Percentiles rank a stretch among this genome's conserved stretches.
These are phyloP conservation scores for Vulpes vulpes DNA, from an alignment of 2,113 vertebrate genomes.

Conservation along the genomic window DNA sequence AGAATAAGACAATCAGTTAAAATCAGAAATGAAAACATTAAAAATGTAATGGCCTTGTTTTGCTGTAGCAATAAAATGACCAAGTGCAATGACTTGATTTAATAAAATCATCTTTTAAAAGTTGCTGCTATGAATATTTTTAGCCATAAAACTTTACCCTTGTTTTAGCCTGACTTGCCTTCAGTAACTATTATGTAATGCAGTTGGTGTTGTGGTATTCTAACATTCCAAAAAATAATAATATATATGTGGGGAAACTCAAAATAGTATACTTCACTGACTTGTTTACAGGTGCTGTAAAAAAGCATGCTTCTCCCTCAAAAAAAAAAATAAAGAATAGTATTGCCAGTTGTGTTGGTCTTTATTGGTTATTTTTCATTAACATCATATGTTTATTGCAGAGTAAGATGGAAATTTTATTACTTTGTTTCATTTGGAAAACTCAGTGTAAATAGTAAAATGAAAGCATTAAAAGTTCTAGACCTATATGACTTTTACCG, in stretches of 20 bases:
- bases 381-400: conserved; percentile 15
- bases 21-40: conserved; percentile 76
- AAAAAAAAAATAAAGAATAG: conserved; percentile 71
- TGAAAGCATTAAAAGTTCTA: neutral
- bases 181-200: conserved; percentile 71
- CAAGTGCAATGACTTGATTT: conserved; percentile 90
- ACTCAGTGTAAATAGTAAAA: neutral
- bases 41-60: conserved; percentile 86
- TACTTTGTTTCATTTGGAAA: conserved; percentile 24
- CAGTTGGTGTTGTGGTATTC: conserved; percentile 78
- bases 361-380: conserved; percentile 52
- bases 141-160: conserved; percentile 82
- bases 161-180: conserved; percentile 77
- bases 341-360: conserved; percentile 31
- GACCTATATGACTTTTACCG: neutral
- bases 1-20: conserved; percentile 87
- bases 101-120: conserved; percentile 85
- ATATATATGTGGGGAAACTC: conserved; percentile 10
- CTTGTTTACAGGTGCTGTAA: conserved; percentile 88
- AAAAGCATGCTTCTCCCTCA: conserved; percentile 81
- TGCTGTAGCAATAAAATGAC: conserved; percentile 90
- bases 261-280: conserved; percentile 79
- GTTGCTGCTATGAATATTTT: conserved; percentile 88
- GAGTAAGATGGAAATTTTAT: conserved; percentile 14
- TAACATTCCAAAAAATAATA: conserved; percentile 85